phyloP scores from a whole-genome alignment of 1,140 invertebrate species.

The Drusus annulatus region DNA sequence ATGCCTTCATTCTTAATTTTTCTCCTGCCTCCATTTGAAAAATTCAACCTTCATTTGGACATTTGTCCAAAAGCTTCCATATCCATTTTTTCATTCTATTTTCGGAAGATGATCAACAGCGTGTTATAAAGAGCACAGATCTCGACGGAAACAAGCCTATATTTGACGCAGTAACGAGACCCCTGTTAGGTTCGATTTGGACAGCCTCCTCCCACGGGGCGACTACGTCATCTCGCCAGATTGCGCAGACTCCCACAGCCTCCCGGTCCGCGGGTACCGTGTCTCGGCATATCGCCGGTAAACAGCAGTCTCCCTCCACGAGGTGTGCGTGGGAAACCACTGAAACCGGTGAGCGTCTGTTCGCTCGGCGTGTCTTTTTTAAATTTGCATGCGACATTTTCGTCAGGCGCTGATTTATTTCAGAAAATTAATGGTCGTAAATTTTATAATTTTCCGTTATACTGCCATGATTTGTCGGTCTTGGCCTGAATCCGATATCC shows the following conservation, averaged over 20 bases:
- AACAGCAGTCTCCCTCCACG: neutral
- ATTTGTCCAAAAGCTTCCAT: too few relatives aligned
- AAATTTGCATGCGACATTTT: neutral
- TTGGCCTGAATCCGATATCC: too few relatives aligned
- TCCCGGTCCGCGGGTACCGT: neutral
- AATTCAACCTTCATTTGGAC: too few relatives aligned
- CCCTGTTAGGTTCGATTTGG: conserved; percentile 26
- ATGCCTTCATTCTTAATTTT: too few relatives aligned
- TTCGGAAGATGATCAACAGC: too few relatives aligned
- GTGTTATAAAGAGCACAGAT: too few relatives aligned
- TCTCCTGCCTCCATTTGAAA: too few relatives aligned
- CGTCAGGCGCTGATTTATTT: too few relatives aligned
- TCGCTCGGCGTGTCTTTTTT: neutral
- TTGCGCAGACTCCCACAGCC: conserved; percentile 9
- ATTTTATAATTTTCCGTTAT: too few relatives aligned
- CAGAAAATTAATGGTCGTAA: too few relatives aligned
- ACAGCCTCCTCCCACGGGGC: conserved; percentile 19
- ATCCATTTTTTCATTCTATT: too few relatives aligned
- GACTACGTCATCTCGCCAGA: conserved; percentile 16
- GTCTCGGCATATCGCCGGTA: neutral
- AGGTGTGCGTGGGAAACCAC: neutral
- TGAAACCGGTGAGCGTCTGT: neutral
- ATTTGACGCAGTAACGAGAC: conserved; percentile 12
- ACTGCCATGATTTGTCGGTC: too few relatives aligned
- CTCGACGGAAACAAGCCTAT: neutral